Base-by-base conservation (phyloP, 2,888 invertebrate species). In the Spialia ferax region DNA sequence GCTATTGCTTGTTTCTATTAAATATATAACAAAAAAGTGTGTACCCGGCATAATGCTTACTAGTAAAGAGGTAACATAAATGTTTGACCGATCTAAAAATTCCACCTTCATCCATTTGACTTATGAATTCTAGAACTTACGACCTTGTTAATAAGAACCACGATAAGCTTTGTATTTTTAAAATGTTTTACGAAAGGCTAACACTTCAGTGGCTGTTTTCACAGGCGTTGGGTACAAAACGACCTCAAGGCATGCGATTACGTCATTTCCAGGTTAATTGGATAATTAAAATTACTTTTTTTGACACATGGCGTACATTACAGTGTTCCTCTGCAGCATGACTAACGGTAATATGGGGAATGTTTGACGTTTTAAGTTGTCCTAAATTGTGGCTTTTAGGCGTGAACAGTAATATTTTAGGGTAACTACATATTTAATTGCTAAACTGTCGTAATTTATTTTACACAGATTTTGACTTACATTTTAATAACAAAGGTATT, bases 161-260 rank as follows among this genome's bases (percentile, higher is more conserved):
- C 54, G 42, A 60, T 38, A 35, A 22, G 29, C 15, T 60, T 54
- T 60, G 45, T 66, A 66, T 54, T 66, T 54, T 42, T 52, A 32
- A 55, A 66, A 61, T 45, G n/a, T 56, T 26, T 48, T 64, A 32
- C 26, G 23, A 20, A 52, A 42, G 42, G 50, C 18, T 66, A 59
- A 65, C 65, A 52, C 59, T 66, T 52, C 65, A 60, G 29, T 7
- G 42, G 23, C 45, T 60, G 52, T 45, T 55, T 61, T 45, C 45
- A 60, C 54, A 61, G 52, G 54, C 54, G 38, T 61, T 45, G 54
- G 50, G 52, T 54, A 52, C 59, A 55, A 42, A 71, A 71, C 61
- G 65, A 65, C 70, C 50, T 32, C 18, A 52, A 35, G 60, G 42
- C 71, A 71, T 71, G 71, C 71, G 68, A 71, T 68, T 66, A 69